Conservation (phyloP, 2,888 invertebrate genomes). For the Scaptodrosophila latifasciaeformis region DNA sequence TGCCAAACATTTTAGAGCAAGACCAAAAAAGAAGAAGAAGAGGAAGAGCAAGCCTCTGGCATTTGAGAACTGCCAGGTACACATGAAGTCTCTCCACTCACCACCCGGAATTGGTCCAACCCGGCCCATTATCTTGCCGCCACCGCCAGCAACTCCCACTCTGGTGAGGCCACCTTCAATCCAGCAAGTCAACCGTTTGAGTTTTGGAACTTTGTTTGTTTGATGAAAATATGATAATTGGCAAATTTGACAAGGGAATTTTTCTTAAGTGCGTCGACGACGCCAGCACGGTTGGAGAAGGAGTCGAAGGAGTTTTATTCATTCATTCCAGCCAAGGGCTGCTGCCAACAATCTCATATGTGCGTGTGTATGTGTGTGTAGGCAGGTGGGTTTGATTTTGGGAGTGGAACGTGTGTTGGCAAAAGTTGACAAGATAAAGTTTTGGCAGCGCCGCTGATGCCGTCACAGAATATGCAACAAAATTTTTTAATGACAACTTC, state of each 20-base stretch:
- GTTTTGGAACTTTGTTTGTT: slow-evolving; percentile 66
- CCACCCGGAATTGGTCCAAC: slow-evolving; percentile 13
- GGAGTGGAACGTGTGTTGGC: not conserved
- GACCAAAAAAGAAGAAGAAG: not conserved
- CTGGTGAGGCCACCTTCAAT: slow-evolving; percentile 26
- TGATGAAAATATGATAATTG: slow-evolving; percentile 75
- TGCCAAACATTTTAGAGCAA: too few species aligned
- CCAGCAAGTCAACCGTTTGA: slow-evolving; percentile 18
- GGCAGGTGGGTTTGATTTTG: too few species aligned
- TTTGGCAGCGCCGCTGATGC: slow-evolving; percentile 39
- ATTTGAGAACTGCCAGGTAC: slow-evolving; percentile 11
- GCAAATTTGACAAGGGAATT: slow-evolving; percentile 74
- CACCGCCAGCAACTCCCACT: slow-evolving; percentile 5
- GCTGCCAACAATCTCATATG: too few species aligned
- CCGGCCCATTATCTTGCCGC: not conserved
- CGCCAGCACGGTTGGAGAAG: slow-evolving; percentile 9
- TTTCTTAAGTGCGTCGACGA: slow-evolving; percentile 64
- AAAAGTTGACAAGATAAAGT: slow-evolving; percentile 68
- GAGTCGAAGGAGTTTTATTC: slow-evolving; percentile 11
- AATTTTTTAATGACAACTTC: slow-evolving; percentile 65
- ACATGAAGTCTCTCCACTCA: slow-evolving; percentile 3
- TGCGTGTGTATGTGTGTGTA: slow-evolving; percentile 6
- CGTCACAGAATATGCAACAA: slow-evolving; percentile 40
- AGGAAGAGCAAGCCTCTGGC: slow-evolving; percentile 1
- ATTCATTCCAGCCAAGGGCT: too few species aligned